phyloP scores from a whole-genome alignment of 2,797 vertebrate genomes.

The Hypotaenidia okinawae region DNA sequence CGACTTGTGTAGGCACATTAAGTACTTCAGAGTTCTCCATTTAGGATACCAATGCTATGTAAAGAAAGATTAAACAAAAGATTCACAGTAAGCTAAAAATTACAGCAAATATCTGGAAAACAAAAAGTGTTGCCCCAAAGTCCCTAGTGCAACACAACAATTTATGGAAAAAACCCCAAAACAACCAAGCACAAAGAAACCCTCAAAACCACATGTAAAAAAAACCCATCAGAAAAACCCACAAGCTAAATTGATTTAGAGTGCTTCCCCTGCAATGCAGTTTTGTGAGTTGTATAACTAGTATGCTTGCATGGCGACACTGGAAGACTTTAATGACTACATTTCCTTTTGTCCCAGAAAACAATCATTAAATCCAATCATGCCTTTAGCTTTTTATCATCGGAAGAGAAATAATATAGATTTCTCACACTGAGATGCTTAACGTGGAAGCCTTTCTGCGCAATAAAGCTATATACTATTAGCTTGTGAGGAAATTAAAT shows the following conservation, averaged over 20 bases:
- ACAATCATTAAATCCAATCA: not conserved
- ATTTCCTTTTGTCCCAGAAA: not conserved
- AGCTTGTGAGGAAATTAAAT: not conserved
- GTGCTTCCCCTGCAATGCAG: not conserved
- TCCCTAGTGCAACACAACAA: not conserved
- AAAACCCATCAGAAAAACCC: too few species aligned
- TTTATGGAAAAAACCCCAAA: not conserved
- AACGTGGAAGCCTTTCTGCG: not conserved
- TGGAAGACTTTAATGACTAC: not conserved
- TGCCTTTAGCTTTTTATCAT: not conserved
- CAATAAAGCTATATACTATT: not conserved
- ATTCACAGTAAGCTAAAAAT: not conserved
- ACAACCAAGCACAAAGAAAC: too few species aligned
- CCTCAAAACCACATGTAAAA: too few species aligned
- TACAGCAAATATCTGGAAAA: not conserved
- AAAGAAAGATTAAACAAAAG: not conserved
- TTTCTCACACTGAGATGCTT: not conserved
- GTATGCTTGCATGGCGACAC: not conserved
- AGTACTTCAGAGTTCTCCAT: not conserved
- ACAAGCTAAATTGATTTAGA: not conserved
- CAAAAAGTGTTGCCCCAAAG: not conserved
- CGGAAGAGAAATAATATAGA: not conserved
- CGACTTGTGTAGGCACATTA: not conserved
- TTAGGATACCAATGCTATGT: not conserved
- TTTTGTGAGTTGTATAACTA: not conserved